Conservation (phyloP, 2,113 vertebrate genomes). For the Axis porcinus region DNA sequence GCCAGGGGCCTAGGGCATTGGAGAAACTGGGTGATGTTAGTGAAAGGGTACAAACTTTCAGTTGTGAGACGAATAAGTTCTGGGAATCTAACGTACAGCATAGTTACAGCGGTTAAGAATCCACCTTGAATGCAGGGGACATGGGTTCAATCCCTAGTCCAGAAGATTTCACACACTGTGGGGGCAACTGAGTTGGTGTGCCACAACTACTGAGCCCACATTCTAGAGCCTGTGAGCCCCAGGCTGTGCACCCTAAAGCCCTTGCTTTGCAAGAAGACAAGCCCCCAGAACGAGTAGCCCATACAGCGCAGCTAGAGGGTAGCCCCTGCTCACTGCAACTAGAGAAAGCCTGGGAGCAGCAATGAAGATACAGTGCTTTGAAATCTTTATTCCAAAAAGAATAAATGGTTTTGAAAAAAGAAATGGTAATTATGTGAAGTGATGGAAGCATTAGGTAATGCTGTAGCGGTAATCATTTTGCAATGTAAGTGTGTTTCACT, state of each 20-base stretch:
- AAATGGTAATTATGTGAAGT: not conserved
- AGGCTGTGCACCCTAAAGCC: not conserved
- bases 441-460: not conserved
- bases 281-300: not conserved
- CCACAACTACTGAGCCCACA: not conserved
- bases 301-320: not conserved
- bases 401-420: not conserved
- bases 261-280: not conserved
- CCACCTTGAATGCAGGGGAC: not conserved
- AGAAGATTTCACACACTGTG: not conserved
- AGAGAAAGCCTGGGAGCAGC: not conserved
- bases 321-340: not conserved
- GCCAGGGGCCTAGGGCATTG: not conserved
- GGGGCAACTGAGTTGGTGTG: not conserved
- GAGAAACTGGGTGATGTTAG: not conserved
- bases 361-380: not conserved
- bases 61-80: not conserved
- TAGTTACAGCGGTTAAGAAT: not conserved
- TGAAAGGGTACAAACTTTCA: not conserved
- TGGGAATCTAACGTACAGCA: not conserved
- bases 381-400: not conserved
- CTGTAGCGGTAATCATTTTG: not conserved
- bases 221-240: not conserved
- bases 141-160: not conserved
- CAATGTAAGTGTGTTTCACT: not conserved